Base-by-base conservation (phyloP, 2,797 vertebrate genomes). In the Pampus argenteus region DNA sequence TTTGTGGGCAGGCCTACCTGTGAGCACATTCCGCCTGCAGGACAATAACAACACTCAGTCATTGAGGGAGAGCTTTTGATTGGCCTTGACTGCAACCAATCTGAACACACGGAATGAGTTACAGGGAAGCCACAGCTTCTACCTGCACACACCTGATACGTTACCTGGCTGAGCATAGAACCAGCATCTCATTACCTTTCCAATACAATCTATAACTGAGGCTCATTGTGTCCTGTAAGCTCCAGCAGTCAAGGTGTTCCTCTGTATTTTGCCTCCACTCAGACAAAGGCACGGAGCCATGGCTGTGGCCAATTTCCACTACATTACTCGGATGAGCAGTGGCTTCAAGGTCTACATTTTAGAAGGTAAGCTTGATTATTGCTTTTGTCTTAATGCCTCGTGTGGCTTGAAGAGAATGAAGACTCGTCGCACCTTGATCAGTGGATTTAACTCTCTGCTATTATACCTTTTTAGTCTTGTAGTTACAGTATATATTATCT, bases 341-440 rank as follows among this genome's bases (percentile, higher is more conserved):
- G 95, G 95, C 66, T 95, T 95, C 80, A 95, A 95, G 85, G 95
- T 95, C 47, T 95, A 95, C 91, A 95, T 95, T 71, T 80, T 95
- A 74, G 95, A 95, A 76, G 95, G 95, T 95, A 88, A 86, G 88
- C 56, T 67, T 69, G 10, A 50, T 29, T 40, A 20, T 58, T 20
- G 15, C 23, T 31, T 66, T 47, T 44, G 2, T 34, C 47, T 64
- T 17, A n/a, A 20, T 60, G 2, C 5, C 34, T 64, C n/a, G 1
- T n/a, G 8, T 67, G 59, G 22, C 13, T 44, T 38, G 1, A 47
- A 52, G 8, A 50, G 29, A 29, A 14, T 38, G 5, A 38, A 56
- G 14, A 23, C 9, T 40, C 58, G 18, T 45, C 9, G 54, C 40
- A 40, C 17, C 9, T 23, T 48, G 15, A 61, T 50, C n/a, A 18